Evolutionary conservation across 2,113 vertebrate genomes (phyloP), one percentile per base, ranked within the genome.

Genomic region (Rhadina sibilatrix): DNA sequence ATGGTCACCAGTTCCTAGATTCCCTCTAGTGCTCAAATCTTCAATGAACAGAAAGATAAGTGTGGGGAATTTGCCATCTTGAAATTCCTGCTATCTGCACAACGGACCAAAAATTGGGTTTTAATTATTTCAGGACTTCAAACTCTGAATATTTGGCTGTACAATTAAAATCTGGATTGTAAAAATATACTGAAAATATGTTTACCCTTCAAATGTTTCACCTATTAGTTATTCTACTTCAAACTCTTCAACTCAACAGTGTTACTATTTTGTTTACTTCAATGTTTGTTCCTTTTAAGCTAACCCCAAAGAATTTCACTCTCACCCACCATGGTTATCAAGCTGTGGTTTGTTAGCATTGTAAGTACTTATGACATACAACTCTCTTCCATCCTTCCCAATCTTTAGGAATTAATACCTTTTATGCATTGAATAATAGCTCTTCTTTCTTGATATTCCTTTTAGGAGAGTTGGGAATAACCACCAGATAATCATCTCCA

Each of bases 281-380:
- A 52, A 66, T 74, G 66, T 76, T 84, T 93, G 61, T 30, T 82
- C 83, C 79, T 88, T 77, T 83, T 47, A 83, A 90, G 49, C 27
- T 83, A 72, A 88, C 54, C 60, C 66, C 78, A 91, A 88, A 95
- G 89, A 83, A 95, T 90, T 93, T 93, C 81, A 79, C 61, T 87
- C 89, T 95, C 6, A 2, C 28, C 49, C 40, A 35, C 27, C 3
- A 19, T 19, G 35, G 82, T 82, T 91, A 72, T 85, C 68, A 47
- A 86, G 60, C 12, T 85, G 64, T 57, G 81, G 25, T 70, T 87
- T 63, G 46, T 23, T 3, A 3, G 56, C 40, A 24, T 6, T 42
- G 35, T 27, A 71, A 77, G 50, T 86, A 46, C 69, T 75, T 81
- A 52, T 60, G 69, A 86, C 42, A 52, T 4, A 40, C 15, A 76